Conservation (phyloP, 2,113 vertebrate species). For the Chaetura pelagica region DNA sequence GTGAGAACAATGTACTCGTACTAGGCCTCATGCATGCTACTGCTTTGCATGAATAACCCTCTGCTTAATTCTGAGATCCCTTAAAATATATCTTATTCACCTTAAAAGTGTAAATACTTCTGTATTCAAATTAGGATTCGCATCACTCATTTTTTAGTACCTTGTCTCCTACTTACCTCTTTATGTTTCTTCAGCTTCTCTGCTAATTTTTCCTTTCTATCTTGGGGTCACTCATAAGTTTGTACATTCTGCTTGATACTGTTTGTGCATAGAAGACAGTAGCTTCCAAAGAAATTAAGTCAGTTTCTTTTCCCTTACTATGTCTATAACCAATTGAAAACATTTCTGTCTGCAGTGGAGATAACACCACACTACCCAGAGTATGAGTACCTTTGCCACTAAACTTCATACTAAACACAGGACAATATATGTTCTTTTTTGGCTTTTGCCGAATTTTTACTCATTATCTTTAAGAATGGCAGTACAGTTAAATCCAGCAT, state of each 20-base stretch:
- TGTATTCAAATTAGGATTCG: neutral
- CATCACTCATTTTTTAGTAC: neutral
- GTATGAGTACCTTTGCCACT: neutral
- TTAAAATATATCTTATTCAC: slow-evolving; percentile 14
- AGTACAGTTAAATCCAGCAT: neutral
- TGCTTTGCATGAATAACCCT: slow-evolving; percentile 21
- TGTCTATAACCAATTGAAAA: neutral
- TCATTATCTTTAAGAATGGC: neutral
- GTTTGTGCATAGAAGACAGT: neutral
- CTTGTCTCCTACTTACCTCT: neutral
- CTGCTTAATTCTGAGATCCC: slow-evolving; percentile 40
- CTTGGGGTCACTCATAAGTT: neutral
- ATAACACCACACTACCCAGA: neutral
- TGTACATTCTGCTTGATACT: neutral
- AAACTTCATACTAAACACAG: neutral
- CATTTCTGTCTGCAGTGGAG: neutral
- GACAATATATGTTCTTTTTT: neutral
- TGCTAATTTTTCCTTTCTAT: neutral
- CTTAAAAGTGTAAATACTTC: neutral
- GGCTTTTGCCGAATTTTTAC: neutral
- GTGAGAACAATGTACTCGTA: neutral
- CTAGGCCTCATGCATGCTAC: neutral
- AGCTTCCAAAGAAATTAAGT: neutral
- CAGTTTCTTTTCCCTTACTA: neutral
- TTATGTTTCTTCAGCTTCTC: neutral